phyloP scores from a whole-genome alignment of 2,888 invertebrate genomes.

The Tipula helvola region DNA sequence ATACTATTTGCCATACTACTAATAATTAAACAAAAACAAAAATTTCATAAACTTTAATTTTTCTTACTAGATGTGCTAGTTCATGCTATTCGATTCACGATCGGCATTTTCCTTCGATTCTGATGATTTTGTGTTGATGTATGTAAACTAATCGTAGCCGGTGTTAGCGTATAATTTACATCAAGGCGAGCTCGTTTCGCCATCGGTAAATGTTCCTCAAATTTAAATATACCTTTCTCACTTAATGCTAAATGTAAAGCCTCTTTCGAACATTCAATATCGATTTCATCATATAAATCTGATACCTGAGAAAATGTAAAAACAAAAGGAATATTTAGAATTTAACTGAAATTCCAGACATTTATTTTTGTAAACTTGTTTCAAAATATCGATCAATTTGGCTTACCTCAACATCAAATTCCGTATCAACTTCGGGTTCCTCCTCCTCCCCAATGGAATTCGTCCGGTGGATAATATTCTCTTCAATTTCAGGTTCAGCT shows the following conservation, averaged over 20 bases:
- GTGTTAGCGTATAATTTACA: constrained; percentile 37
- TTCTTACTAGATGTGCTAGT: background rate
- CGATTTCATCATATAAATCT: constrained; percentile 60
- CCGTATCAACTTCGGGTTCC: constrained; percentile 37
- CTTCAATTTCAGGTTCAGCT: constrained; percentile 41
- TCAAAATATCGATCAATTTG: background rate
- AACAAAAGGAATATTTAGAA: background rate
- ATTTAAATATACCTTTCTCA: constrained; percentile 45
- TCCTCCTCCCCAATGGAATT: constrained; percentile 35
- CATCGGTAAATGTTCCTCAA: constrained; percentile 40
- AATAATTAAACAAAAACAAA: background rate
- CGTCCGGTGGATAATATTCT: constrained; percentile 34
- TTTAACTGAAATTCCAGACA: background rate
- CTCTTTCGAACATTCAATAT: constrained; percentile 47
- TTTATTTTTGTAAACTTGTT: constrained; percentile 12
- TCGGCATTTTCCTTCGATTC: constrained; percentile 48
- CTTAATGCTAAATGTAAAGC: constrained; percentile 26
- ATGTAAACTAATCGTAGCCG: constrained; percentile 30
- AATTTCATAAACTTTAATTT: background rate
- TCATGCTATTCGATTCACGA: constrained; percentile 41
- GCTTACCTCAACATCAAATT: constrained; percentile 47
- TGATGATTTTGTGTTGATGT: constrained; percentile 18
- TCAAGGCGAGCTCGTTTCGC: constrained; percentile 31
- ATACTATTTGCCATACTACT: background rate
- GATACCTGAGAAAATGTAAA: constrained; percentile 39